phyloP scores from a whole-genome alignment of 2,113 vertebrate genomes.

The Orientallactaga bullata region DNA sequence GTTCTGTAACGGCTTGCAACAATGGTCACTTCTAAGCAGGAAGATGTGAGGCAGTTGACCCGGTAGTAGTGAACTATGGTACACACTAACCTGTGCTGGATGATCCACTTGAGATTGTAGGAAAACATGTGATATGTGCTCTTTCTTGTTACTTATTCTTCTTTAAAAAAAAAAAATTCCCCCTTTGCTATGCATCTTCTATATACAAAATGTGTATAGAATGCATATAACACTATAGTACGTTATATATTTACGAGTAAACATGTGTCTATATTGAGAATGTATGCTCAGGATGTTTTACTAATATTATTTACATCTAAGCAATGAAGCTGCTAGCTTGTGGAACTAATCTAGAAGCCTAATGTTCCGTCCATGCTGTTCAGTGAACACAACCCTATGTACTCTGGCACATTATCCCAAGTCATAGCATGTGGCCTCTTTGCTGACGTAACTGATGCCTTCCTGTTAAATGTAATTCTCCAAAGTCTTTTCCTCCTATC shows the following conservation, averaged over 20 bases:
- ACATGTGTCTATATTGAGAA: background rate
- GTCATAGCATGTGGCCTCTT: background rate
- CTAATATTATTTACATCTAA: background rate
- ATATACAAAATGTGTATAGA: background rate
- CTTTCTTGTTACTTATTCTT: slow-evolving; percentile 7
- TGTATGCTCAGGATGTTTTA: slow-evolving; percentile 32
- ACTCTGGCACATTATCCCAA: background rate
- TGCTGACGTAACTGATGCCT: background rate
- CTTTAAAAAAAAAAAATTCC: background rate
- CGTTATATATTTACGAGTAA: background rate
- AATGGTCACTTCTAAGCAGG: slow-evolving; percentile 43
- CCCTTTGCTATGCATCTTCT: background rate
- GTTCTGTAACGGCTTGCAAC: background rate
- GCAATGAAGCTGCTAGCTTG: background rate
- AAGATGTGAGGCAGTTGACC: background rate
- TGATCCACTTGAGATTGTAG: background rate
- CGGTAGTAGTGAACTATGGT: no score
- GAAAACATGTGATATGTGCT: background rate
- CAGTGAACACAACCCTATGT: background rate
- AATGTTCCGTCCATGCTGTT: background rate
- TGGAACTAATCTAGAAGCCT: background rate
- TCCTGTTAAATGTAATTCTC: background rate
- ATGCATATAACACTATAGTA: background rate
- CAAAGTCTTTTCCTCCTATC: background rate
- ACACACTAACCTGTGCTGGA: background rate